These are phyloP conservation scores for Pollenia angustigena DNA, from an alignment of 2,888 invertebrate genomes.

Conservation along the genomic window DNA sequence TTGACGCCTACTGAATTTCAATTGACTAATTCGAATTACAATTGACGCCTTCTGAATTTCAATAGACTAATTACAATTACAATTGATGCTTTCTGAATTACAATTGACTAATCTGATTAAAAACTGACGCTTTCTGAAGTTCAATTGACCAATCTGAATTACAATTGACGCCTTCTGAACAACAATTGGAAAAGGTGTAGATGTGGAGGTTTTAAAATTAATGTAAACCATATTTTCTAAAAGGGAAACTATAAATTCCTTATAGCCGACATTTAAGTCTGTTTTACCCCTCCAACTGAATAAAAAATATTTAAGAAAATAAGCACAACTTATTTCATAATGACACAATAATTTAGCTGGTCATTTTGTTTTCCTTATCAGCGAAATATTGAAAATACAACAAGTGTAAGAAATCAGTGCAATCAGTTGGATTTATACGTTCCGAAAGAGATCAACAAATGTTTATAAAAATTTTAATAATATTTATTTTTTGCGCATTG, in stretches of 20 bases:
- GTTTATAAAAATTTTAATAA: conserved; percentile 69
- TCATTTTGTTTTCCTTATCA: conserved; percentile 43
- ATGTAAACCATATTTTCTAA: too few species aligned
- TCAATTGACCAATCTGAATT: too few species aligned
- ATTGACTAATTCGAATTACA: too few species aligned
- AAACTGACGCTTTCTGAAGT: too few species aligned
- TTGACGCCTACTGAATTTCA: too few species aligned
- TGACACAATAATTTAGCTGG: conserved; percentile 55
- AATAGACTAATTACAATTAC: too few species aligned
- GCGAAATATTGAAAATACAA: conserved; percentile 52
- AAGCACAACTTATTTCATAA: conserved; percentile 25
- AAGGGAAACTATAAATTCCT: background rate
- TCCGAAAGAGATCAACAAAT: conserved; percentile 67
- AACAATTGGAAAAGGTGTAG: too few species aligned
- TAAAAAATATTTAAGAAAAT: background rate
- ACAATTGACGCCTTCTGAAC: too few species aligned
- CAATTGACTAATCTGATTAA: too few species aligned
- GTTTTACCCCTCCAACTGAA: background rate
- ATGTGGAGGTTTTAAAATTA: too few species aligned
- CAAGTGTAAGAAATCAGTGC: conserved; percentile 54
- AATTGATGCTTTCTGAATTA: too few species aligned
- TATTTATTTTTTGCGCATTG: conserved; percentile 66
- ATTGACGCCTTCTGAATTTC: too few species aligned
- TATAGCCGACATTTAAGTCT: background rate
- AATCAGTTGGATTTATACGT: conserved; percentile 66